These are phyloP conservation scores for Motacilla tschutschensis DNA, from an alignment of 2,113 vertebrate species.

Conservation along the genomic window DNA sequence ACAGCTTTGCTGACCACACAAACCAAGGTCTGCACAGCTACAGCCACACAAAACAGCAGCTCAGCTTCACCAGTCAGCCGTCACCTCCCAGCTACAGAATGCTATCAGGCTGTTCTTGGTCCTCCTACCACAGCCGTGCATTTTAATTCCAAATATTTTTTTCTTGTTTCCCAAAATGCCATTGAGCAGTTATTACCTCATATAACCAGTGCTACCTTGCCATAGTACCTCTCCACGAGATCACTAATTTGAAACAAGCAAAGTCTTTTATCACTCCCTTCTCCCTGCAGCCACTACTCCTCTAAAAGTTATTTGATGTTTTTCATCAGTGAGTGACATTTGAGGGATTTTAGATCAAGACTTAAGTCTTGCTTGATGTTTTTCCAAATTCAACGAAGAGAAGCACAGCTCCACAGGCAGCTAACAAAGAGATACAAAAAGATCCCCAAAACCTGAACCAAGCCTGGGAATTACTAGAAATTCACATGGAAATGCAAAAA, in stretches of 20 bases:
- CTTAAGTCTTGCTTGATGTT: background rate
- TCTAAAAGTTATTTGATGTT: background rate
- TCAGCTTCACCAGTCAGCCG: background rate
- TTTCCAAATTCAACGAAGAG: conserved; percentile 20
- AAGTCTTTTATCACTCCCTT: background rate
- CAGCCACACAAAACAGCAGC: background rate
- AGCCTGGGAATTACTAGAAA: conserved; percentile 52
- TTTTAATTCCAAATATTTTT: background rate
- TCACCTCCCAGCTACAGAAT: background rate
- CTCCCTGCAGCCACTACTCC: background rate
- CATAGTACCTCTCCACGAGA: background rate
- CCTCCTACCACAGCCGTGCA: background rate
- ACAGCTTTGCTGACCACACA: background rate
- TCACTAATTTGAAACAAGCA: background rate
- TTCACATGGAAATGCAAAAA: conserved; percentile 48
- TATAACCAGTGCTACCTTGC: background rate
- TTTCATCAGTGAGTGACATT: background rate
- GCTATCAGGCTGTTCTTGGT: background rate
- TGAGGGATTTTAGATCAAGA: background rate
- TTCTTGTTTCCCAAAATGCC: background rate
- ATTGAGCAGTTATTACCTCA: background rate
- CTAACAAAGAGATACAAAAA: background rate
- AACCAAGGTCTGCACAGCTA: background rate
- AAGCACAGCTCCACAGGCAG: background rate
- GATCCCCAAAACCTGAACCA: conserved; percentile 16